phyloP scores from a whole-genome alignment of 2,888 invertebrate species.

The Perizoma flavofasciatum region DNA sequence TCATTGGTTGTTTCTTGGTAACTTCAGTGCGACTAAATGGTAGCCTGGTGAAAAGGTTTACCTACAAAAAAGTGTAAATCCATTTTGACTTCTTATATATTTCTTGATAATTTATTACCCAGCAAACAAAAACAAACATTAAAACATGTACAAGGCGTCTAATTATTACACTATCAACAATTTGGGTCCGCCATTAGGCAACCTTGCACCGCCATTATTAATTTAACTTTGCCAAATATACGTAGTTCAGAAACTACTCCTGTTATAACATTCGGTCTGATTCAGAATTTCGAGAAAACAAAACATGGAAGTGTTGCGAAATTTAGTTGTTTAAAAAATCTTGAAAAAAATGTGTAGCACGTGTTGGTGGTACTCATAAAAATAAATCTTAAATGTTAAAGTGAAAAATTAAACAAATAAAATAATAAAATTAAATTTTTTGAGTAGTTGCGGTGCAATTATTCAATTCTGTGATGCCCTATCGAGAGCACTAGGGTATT shows the following conservation, averaged over 20 bases:
- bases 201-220: constrained; percentile 56
- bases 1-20: too few species aligned
- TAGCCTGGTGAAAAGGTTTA: too few species aligned
- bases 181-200: constrained; percentile 54
- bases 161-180: constrained; percentile 62
- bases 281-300: constrained; percentile 17
- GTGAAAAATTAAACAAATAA: too few species aligned
- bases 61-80: constrained; percentile 8
- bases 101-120: constrained; percentile 35
- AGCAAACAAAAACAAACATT: constrained; percentile 53
- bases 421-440: too few species aligned
- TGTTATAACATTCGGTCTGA: constrained; percentile 36
- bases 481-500: too few species aligned
- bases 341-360: too few species aligned
- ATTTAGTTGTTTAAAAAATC: neutral
- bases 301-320: too few species aligned
- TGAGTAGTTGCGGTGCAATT: too few species aligned
- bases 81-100: constrained; percentile 13
- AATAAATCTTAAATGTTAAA: too few species aligned
- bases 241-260: constrained; percentile 50
- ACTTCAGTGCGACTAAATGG: too few species aligned
- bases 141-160: constrained; percentile 42
- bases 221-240: constrained; percentile 56
- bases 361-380: too few species aligned
- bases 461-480: too few species aligned